Percentiles rank a stretch among this genome's conserved stretches.
phyloP scores from a whole-genome alignment of 2,113 vertebrate genomes.

The Rostratula benghalensis region DNA sequence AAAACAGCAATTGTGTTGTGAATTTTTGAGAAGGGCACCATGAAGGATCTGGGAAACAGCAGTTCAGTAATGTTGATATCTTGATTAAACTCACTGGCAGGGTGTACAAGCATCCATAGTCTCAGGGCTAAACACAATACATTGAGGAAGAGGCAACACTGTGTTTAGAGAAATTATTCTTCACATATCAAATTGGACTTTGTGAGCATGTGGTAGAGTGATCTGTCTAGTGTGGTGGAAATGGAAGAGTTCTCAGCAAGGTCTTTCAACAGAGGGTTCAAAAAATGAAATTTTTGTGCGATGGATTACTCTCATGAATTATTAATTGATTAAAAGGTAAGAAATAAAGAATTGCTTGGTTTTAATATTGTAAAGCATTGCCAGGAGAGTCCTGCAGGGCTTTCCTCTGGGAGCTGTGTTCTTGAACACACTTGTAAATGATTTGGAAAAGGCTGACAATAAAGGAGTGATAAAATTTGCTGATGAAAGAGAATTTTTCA shows the following conservation, averaged over 20 bases:
- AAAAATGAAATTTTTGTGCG: neutral
- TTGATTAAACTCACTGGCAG: neutral
- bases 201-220: neutral
- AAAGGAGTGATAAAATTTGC: neutral
- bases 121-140: neutral
- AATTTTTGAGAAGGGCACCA: neutral
- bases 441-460: neutral
- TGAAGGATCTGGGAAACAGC: neutral
- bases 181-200: neutral
- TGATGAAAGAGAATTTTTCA: slow-evolving; percentile 27
- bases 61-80: neutral
- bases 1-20: neutral
- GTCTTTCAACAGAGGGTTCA: neutral
- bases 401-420: neutral
- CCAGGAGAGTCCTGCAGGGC: neutral
- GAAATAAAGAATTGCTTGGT: neutral
- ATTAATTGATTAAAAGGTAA: slow-evolving; percentile 9
- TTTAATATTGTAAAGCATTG: neutral
- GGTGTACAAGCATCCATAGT: neutral
- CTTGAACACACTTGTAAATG: neutral
- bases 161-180: neutral
- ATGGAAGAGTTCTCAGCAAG: neutral
- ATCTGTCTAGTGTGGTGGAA: neutral
- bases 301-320: neutral
- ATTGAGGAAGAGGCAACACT: neutral